Evolutionary conservation across 2,888 invertebrate genomes (phyloP), one percentile per base, ranked within the genome.

Genomic region (Tryphoninae sp.): DNA sequence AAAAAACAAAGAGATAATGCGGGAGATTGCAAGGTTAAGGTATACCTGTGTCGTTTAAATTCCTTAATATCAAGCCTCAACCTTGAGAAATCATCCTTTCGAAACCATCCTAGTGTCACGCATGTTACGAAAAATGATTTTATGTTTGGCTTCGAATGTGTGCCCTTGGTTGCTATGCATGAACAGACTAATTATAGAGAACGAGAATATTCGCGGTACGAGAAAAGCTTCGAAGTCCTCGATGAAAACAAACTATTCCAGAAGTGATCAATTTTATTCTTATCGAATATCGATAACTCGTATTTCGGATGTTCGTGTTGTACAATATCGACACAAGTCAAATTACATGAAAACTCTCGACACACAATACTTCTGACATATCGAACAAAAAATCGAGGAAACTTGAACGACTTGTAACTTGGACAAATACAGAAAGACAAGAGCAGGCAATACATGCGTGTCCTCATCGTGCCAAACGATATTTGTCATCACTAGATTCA

Each of bases 1-100:
- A 69, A 98, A 98, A 93, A 99, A 99, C 93, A 94, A 97, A 88
- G 98, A 98, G 93, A 98, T 98, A 83, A 98, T 98, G 97, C 94
- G 97, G 84, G 98, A 98, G 93, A 98, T 98, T 89, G 96, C 96
- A 84, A 95, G 97, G 90, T 94, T 97, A 89, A 95, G 97, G 96
- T 96, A 93, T 91, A 90, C 87, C 89, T 90, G 90, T 92, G 91
- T 91, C 90, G 90, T 91, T 91, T 92, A 88, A 88, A 80, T 90
- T 90, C 91, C 91, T 90, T 88, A 86, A 89, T 90, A 89, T 91
- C 90, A 84, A 89, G 87, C 91, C 91, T 88, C 81, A 87, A 90
- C 90, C 91, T 89, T 87, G 85, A 77, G 77, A 88, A 84, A 85
- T 90, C 89, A 91, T 91, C 91, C 91, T 89, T 83, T 90, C 89